Evolutionary conservation across 2,113 vertebrate species (phyloP).

Genomic region (Brienomyrus brachyistius): DNA sequence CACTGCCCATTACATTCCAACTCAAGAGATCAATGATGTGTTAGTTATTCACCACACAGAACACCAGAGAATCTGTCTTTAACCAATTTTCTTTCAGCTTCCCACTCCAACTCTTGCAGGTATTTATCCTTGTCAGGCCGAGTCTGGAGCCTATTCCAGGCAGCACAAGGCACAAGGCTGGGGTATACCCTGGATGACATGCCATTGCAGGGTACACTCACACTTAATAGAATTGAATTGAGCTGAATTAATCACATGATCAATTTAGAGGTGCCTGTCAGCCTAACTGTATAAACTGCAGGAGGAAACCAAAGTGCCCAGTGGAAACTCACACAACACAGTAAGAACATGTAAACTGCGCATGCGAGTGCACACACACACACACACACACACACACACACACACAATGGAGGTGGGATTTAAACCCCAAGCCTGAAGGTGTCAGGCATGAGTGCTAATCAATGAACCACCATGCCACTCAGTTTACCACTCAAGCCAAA

Average conservation of each 20-base stretch:
- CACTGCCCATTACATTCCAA: not conserved
- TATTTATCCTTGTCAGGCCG: not conserved
- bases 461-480: not conserved
- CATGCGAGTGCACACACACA: no score
- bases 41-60: not conserved
- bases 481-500: not conserved
- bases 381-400: not conserved
- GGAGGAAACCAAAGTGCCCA: not conserved
- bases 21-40: not conserved
- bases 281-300: not conserved
- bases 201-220: not conserved
- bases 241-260: not conserved
- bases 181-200: not conserved
- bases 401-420: not conserved
- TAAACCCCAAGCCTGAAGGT: not conserved
- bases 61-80: not conserved
- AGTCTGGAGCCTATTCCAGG: not conserved
- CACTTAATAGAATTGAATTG: not conserved
- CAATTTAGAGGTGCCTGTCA: not conserved
- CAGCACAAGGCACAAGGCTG: not conserved
- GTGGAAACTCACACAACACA: not conserved
- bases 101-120: not conserved
- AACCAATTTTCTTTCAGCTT: not conserved
- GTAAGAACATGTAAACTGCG: not conserved
- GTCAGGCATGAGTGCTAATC: not conserved